Conservation (phyloP, 1,140 invertebrate species). For the Zaprionus taronus region DNA sequence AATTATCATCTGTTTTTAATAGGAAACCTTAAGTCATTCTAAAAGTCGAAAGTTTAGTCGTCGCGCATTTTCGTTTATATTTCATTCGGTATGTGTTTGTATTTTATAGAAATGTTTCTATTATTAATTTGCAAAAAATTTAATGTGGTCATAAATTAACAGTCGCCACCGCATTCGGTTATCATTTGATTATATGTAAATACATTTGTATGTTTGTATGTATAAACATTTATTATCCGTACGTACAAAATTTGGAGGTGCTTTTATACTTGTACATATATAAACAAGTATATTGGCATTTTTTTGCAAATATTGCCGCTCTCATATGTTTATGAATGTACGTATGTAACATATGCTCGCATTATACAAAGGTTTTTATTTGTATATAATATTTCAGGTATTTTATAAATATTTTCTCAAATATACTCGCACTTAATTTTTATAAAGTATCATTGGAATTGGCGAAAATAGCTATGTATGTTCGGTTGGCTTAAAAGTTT, state of each 20-base stretch:
- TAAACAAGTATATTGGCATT: conserved; percentile 14
- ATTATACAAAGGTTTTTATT: background rate
- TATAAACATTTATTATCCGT: background rate
- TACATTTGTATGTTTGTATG: conserved; percentile 12
- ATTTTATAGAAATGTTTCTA: conserved; percentile 25
- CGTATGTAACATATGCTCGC: conserved; percentile 23
- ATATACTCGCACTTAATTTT: background rate
- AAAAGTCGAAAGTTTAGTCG: too few relatives aligned
- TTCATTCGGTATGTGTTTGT: background rate
- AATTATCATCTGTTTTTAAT: too few relatives aligned
- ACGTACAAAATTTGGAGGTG: background rate
- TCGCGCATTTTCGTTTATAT: too few relatives aligned
- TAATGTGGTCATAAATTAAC: conserved; percentile 61
- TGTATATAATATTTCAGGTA: background rate
- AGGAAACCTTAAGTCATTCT: too few relatives aligned
- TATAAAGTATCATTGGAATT: too few relatives aligned
- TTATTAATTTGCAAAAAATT: conserved; percentile 48
- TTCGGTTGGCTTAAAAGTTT: too few relatives aligned
- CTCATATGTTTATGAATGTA: conserved; percentile 25
- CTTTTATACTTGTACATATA: background rate
- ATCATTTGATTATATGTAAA: conserved; percentile 53
- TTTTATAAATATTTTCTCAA: background rate
- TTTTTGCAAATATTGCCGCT: conserved; percentile 49
- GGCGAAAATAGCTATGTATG: too few relatives aligned
- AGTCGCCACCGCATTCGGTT: conserved; percentile 51